Evolutionary conservation across 1,140 invertebrate genomes (phyloP).

Genomic region (Ceratosolen solmsi): DNA sequence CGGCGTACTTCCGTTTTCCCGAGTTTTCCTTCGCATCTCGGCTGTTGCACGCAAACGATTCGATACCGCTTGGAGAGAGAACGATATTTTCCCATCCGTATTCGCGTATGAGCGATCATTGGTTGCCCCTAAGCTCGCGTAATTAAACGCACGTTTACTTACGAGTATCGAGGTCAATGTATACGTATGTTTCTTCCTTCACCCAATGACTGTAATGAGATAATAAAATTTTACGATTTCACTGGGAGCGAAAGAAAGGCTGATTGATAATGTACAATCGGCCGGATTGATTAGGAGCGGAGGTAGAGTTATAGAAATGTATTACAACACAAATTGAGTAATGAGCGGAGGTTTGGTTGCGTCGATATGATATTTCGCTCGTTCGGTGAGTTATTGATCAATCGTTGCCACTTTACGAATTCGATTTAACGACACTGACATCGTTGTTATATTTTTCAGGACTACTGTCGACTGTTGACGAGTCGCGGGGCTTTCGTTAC

Average conservation of each 20-base stretch:
- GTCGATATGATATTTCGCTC: not conserved
- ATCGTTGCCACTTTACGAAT: no score
- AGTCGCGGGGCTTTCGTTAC: no score
- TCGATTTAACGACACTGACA: no score
- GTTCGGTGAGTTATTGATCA: not conserved
- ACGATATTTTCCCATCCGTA: no score
- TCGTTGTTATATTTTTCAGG: no score
- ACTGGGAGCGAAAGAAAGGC: not conserved
- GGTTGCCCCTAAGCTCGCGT: no score
- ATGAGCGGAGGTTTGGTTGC: not conserved
- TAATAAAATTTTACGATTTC: constrained; percentile 33
- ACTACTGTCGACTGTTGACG: no score
- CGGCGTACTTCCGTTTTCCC: not conserved
- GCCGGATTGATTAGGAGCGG: not conserved
- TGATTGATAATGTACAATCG: not conserved
- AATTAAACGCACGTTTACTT: constrained; percentile 1
- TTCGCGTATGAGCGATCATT: no score
- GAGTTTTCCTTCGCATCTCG: no score
- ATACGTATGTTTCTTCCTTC: constrained; percentile 3
- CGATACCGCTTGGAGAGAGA: no score
- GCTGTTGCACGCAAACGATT: no score
- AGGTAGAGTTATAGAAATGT: not conserved
- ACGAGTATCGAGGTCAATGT: not conserved
- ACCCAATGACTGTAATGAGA: constrained; percentile 29
- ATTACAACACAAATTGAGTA: constrained; percentile 12